Base-by-base conservation (phyloP, 2,888 invertebrate genomes). In the Busseola fusca region DNA sequence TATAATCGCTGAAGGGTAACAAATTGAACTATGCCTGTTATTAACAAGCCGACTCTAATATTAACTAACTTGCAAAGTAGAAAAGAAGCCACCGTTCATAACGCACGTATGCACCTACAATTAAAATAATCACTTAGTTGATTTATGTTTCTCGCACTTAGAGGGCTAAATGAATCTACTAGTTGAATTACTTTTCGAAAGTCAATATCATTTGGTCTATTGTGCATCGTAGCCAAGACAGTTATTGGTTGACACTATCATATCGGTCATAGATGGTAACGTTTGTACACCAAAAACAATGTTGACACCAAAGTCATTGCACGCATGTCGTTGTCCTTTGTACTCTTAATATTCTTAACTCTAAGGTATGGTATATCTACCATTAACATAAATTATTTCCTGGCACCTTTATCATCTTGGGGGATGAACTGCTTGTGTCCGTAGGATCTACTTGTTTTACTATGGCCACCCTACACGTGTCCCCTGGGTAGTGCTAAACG, bases 41-140 rank as follows among this genome's bases (percentile, higher is more conserved):
- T 68, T 37, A 69, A 52, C 34, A 60, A 50, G 6, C 45, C 25
- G 50, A 42, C 30, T 12, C 62, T 69, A 72, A 68, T 71, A 63
- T n/a, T 30, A n/a, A 52, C 37, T 27, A 10, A 56, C 45, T 34
- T 40, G 34, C 65, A 16, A 52, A 70, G 57, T 63, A 50, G 62
- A 25, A 76, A 62, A 50, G 14, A 65, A 27, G 45, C 30, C 14
- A 56, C 54, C 40, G 12, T 30, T 48, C 7, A 25, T 27, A 27
- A 25, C 4, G 57, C 50, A 37, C n/a, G 3, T 1, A 25, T 10
- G 56, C 34, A 45, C 16, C 21, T 0, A 18, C 60, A 56, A 77
- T 76, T 64, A 72, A 25, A 50, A 42, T 27, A 30, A 45, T 10
- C 9, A 14, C 54, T 60, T 30, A 5, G 21, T 1, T 25, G 0